Evolutionary conservation across 2,797 vertebrate species (phyloP).

Genomic region (Manis pentadactyla): DNA sequence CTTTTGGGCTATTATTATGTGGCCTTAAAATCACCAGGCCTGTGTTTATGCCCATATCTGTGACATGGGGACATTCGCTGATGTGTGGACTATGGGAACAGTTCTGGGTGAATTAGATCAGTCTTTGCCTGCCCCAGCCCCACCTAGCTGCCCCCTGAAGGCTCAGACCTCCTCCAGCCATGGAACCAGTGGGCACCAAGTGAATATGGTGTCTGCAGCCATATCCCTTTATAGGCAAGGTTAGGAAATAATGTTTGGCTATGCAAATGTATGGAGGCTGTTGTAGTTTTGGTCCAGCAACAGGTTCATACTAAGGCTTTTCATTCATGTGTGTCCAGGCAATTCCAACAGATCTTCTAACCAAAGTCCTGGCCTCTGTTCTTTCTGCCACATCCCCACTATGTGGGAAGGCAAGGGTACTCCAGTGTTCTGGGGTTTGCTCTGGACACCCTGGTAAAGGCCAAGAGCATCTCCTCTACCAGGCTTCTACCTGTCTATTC

Average conservation of each 20-base stretch:
- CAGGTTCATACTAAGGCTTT: background rate
- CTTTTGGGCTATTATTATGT: background rate
- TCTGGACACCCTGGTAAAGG: background rate
- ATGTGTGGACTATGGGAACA: background rate
- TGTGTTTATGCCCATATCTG: background rate
- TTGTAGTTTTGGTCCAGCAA: background rate
- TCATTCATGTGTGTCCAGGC: background rate
- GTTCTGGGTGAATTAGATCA: background rate
- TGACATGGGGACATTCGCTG: background rate
- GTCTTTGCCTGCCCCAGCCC: background rate
- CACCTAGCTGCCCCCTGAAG: background rate
- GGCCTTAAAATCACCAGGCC: background rate
- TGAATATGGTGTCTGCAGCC: background rate
- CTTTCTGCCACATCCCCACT: background rate
- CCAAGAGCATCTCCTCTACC: background rate
- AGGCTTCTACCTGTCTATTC: background rate
- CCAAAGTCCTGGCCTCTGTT: background rate
- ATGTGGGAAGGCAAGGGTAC: fast-evolving
- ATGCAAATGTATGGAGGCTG: background rate
- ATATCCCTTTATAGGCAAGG: background rate
- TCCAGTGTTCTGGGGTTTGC: background rate
- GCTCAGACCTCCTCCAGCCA: background rate
- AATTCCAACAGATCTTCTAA: background rate
- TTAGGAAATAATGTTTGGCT: background rate
- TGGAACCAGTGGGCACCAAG: background rate